Conservation (phyloP, 2,888 invertebrate genomes). For the Exephanes ischioxanthus region DNA sequence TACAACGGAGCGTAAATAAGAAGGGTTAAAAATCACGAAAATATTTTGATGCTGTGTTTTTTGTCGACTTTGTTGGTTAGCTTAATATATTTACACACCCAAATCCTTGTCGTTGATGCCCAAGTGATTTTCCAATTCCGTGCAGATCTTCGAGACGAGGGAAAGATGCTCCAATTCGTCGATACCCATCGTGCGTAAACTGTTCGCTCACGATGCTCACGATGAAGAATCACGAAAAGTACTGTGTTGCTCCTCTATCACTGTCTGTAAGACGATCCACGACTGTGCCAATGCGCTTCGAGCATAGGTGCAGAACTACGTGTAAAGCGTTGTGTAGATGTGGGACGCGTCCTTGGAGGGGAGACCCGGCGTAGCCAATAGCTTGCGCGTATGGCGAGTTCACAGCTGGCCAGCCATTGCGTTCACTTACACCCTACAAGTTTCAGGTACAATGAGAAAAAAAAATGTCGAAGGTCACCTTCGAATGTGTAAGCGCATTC, state of each 20-base stretch:
- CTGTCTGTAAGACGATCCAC: not conserved
- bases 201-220: not conserved
- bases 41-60: not conserved
- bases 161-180: constrained; percentile 98
- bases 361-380: not conserved
- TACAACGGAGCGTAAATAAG: not conserved
- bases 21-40: not conserved
- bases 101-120: constrained; percentile 99
- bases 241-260: not conserved
- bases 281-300: not conserved
- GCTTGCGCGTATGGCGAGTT: not conserved
- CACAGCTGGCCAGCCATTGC: constrained; percentile 2
- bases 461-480: not conserved
- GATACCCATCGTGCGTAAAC: constrained; percentile 85
- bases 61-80: not conserved
- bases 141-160: constrained; percentile 98
- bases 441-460: not conserved
- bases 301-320: not conserved
- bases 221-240: not conserved
- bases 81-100: constrained; percentile 86
- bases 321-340: not conserved
- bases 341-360: constrained; percentile 3
- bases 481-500: not conserved
- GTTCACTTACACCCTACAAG: not conserved
- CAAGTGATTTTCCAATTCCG: constrained; percentile 99